phyloP scores from a whole-genome alignment of 2,113 vertebrate genomes.

The Eleginops maclovinus region DNA sequence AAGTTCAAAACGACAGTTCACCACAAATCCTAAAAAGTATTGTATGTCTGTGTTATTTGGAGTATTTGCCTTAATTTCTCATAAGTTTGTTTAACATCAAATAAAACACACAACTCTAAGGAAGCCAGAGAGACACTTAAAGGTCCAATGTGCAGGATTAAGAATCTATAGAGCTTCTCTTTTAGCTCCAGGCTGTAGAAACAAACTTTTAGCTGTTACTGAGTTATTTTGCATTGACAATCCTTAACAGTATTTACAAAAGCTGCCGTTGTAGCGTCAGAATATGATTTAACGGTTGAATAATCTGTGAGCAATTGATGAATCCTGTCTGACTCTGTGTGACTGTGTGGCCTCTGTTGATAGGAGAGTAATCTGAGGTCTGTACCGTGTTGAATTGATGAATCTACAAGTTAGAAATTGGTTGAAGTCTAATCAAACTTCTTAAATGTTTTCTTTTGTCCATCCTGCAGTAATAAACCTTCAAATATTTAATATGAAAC shows the following conservation, averaged over 20 bases:
- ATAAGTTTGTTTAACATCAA: background rate
- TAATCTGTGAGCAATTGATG: background rate
- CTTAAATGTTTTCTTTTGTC: too few relatives aligned
- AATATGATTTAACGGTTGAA: background rate
- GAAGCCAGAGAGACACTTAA: too few relatives aligned
- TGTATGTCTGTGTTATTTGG: background rate
- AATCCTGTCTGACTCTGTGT: background rate
- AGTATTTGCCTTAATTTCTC: too few relatives aligned
- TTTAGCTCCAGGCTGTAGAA: background rate
- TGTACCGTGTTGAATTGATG: background rate
- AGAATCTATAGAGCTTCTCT: too few relatives aligned
- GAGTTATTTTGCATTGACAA: slow-evolving; percentile 49
- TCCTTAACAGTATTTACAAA: slow-evolving; percentile 54
- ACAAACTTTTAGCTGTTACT: slow-evolving; percentile 4
- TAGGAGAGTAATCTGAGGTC: background rate
- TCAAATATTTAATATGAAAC: too few relatives aligned
- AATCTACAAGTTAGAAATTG: too few relatives aligned
- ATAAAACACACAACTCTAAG: too few relatives aligned
- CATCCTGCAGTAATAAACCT: too few relatives aligned
- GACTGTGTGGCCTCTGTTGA: background rate
- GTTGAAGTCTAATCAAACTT: too few relatives aligned
- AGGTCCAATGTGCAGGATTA: too few relatives aligned
- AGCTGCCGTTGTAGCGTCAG: background rate
- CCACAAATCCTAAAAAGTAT: background rate
- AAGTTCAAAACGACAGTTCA: slow-evolving; percentile 18